Conservation (phyloP, 2,113 vertebrate genomes). For the Calidris pugnax region DNA sequence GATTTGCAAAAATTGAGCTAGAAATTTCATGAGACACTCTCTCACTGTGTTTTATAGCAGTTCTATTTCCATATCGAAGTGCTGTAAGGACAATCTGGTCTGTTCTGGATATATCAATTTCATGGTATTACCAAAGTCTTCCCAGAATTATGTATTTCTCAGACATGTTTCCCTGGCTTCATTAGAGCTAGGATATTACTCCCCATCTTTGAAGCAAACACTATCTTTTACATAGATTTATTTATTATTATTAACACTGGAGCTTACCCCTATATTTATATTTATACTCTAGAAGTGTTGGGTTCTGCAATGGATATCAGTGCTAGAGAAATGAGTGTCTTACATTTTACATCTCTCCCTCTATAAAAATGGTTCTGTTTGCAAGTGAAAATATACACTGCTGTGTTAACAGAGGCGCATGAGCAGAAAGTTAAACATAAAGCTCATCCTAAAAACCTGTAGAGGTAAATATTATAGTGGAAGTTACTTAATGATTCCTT, state of each 20-base stretch:
- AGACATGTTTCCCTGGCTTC: not conserved
- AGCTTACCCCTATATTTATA: not conserved
- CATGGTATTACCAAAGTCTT: not conserved
- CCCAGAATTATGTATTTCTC: not conserved
- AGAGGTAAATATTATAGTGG: not conserved
- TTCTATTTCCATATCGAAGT: not conserved
- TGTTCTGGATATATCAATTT: not conserved
- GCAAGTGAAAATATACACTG: not conserved
- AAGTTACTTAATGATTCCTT: not conserved
- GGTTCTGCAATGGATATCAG: not conserved
- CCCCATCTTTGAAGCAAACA: not conserved
- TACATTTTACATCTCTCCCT: not conserved
- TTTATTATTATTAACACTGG: not conserved
- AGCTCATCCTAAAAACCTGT: not conserved
- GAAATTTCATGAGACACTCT: not conserved
- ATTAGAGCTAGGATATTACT: not conserved
- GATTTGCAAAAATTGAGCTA: not conserved
- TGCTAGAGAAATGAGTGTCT: not conserved
- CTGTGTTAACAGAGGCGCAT: not conserved
- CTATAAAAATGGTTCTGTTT: not conserved
- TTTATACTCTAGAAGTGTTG: not conserved
- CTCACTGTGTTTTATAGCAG: not conserved
- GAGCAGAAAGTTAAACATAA: not conserved
- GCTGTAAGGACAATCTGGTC: not conserved
- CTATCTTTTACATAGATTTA: not conserved